Percentiles rank a stretch among this genome's conserved stretches.
These are phyloP conservation scores for Corydoras maculifer DNA, from an alignment of 2,113 vertebrate genomes.

Conservation along the genomic window DNA sequence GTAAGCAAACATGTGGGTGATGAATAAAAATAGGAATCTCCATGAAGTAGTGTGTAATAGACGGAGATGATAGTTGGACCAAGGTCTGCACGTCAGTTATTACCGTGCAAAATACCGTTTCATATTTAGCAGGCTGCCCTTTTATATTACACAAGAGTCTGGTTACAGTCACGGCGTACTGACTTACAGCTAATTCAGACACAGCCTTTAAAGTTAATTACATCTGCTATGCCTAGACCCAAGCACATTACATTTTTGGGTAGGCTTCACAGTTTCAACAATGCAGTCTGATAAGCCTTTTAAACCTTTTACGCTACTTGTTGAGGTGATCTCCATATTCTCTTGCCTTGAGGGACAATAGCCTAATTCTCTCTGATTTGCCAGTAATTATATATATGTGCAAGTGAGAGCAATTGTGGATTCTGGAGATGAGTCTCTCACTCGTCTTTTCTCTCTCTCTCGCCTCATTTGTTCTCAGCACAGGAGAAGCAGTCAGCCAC, in stretches of 20 bases:
- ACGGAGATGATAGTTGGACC: neutral
- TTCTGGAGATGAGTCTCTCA: conserved; percentile 28
- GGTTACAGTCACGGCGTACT: conserved; percentile 6
- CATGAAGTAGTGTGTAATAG: neutral
- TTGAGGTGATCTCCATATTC: conserved; percentile 16
- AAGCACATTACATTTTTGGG: conserved; percentile 17
- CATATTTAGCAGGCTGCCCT: neutral
- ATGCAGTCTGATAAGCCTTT: conserved; percentile 24
- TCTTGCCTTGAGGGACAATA: conserved; percentile 25
- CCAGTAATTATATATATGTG: conserved; percentile 22
- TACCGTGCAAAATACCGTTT: neutral
- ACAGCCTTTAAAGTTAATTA: conserved; percentile 27
- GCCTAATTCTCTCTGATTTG: conserved; percentile 28
- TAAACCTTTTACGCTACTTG: conserved; percentile 23
- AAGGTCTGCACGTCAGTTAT: neutral
- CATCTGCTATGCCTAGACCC: conserved; percentile 18
- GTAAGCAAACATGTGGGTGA: neutral
- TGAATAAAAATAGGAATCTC: neutral
- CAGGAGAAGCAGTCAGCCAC: conserved; percentile 12
- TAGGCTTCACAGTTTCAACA: conserved; percentile 22
- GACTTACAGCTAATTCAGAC: conserved; percentile 8
- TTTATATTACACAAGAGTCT: neutral
- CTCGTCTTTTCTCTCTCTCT: conserved; percentile 13
- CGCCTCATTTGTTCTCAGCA: conserved; percentile 28
- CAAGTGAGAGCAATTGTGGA: conserved; percentile 29